These are phyloP conservation scores for Lithodes maja DNA, from an alignment of 2,888 invertebrate species.

Conservation along the genomic window DNA sequence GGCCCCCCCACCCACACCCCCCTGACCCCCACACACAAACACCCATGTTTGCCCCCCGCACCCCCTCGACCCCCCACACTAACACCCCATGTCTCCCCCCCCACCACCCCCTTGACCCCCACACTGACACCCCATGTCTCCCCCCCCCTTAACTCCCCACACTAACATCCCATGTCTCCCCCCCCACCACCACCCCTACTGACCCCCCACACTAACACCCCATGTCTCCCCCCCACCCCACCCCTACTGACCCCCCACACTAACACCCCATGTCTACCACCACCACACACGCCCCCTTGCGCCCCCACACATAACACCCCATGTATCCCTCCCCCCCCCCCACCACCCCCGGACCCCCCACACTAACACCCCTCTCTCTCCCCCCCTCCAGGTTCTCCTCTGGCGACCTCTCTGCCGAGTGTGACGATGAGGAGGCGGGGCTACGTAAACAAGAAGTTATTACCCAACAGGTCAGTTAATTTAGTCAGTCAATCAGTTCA, in stretches of 20 bases:
- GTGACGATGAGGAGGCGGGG: conserved; percentile 67
- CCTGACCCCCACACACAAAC: not conserved
- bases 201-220: not conserved
- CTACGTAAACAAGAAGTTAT: conserved; percentile 69
- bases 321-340: not conserved
- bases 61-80: not conserved
- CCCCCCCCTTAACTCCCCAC: not conserved
- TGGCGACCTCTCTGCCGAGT: conserved; percentile 66
- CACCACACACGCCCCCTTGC: not conserved
- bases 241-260: not conserved
- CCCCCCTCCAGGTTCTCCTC: conserved; percentile 64
- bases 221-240: not conserved
- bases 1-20: not conserved
- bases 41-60: not conserved
- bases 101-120: not conserved
- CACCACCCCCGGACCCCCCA: not conserved
- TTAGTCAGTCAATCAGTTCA: not conserved
- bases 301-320: not conserved
- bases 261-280: not conserved
- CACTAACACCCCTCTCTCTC: not conserved
- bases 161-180: not conserved
- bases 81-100: not conserved
- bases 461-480: conserved; percentile 67
- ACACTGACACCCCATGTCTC: not conserved
- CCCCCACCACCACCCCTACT: not conserved